Base-by-base conservation (phyloP, 2,797 vertebrate species). In the Danio jaintianensis region DNA sequence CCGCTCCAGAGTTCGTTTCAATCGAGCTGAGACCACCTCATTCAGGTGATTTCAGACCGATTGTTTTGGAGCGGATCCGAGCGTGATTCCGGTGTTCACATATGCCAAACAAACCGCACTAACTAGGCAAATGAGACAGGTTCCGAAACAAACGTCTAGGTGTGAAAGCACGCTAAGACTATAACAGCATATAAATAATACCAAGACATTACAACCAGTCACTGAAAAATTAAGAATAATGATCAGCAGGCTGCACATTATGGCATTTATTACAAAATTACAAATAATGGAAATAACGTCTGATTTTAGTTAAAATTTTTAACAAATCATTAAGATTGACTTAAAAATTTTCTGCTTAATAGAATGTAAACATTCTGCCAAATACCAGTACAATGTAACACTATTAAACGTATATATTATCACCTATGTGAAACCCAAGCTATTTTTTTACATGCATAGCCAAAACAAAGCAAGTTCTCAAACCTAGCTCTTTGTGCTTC, bases 201-300 rank as follows among this genome's bases (percentile, higher is more conserved):
- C 3, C 2, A 13, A 45, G 10, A 7, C 3, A 18, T n/a, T 1
- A 63, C 2, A 43, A 42, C 4, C 5, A 12, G n/a, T 7, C 18
- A 13, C 18, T 8, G 22, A 11, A 29, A 47, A 22, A 43, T 11
- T 12, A 43, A 66, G 63, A 68, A 64, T 68, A 50, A 38, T 18
- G 15, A 70, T 70, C 48, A 52, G 16, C 6, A 70, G 67, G 48
- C 48, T 40, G 5, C 50, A 50, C 47, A 36, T 68, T 68, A 52
- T 68, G 66, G 47, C 64, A 48, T 13, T 48, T 48, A 66, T 64
- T 47, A 66, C 10, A 47, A 6, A 15, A 20, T 16, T 16, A 68
- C 45, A 40, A 69, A 53, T 12, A 52, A 12, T 1, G 43, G 16
- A 43, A 64, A 13, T 5, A 29, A 29, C 22, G 43, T 20, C 4